Conservation (phyloP, 2,797 vertebrate genomes). For the Pelobates cultripes region DNA sequence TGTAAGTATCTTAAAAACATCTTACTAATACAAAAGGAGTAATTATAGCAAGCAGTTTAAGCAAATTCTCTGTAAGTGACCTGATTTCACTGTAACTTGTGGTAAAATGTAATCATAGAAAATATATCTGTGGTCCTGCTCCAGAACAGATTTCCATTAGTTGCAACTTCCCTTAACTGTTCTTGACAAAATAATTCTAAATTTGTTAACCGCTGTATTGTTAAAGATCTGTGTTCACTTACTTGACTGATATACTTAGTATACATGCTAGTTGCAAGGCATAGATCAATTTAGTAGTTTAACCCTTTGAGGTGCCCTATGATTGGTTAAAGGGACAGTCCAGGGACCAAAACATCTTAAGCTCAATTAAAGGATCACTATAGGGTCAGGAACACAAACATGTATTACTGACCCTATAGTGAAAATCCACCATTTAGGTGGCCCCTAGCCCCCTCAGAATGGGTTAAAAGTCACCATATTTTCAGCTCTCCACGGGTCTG, state of each 20-base stretch:
- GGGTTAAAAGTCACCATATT: too few species aligned
- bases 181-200: not conserved
- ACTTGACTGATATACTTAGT: not conserved
- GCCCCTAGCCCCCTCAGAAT: too few species aligned
- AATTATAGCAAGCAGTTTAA: not conserved
- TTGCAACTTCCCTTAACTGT: not conserved
- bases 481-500: too few species aligned
- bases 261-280: not conserved
- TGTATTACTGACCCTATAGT: too few species aligned
- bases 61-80: conserved; percentile 9
- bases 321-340: too few species aligned
- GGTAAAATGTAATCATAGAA: not conserved
- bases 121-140: not conserved
- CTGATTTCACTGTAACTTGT: conserved; percentile 1
- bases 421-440: too few species aligned
- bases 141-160: not conserved
- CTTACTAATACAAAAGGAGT: not conserved
- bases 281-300: too few species aligned
- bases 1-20: not conserved
- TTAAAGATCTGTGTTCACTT: not conserved
- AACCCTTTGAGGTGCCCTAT: too few species aligned
- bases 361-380: too few species aligned
- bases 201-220: not conserved
- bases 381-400: too few species aligned
- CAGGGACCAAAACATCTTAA: too few species aligned